Percentiles rank a stretch among this genome's conserved stretches.
Conservation (phyloP, 2,888 invertebrate genomes). For the Morinoia aosen region DNA sequence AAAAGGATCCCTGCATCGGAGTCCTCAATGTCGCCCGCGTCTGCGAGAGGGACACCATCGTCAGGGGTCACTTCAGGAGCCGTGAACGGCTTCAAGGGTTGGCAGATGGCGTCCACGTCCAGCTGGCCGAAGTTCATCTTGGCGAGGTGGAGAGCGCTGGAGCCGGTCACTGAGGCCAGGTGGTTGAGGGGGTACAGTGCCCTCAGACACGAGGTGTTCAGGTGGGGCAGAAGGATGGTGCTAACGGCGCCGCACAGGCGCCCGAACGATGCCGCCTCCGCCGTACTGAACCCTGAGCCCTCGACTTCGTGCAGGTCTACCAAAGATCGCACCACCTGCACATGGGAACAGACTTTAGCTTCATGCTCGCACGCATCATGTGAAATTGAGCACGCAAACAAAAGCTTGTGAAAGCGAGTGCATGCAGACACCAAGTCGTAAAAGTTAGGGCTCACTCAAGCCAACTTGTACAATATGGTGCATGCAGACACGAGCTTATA, state of each 20-base stretch:
- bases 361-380: too few species aligned
- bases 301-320: slow-evolving; percentile 64
- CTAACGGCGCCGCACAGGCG: slow-evolving; percentile 62
- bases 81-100: slow-evolving; percentile 60
- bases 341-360: background rate
- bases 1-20: background rate
- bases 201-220: slow-evolving; percentile 62
- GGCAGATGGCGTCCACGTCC: slow-evolving; percentile 55
- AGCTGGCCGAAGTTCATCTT: slow-evolving; percentile 64
- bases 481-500: background rate
- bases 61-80: background rate
- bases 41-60: background rate
- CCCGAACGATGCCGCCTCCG: slow-evolving; percentile 60
- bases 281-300: slow-evolving; percentile 63
- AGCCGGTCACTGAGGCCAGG: slow-evolving; percentile 61
- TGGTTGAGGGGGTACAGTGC: slow-evolving; percentile 62
- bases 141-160: slow-evolving; percentile 60
- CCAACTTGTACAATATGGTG: too few species aligned
- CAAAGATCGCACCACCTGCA: slow-evolving; percentile 62
- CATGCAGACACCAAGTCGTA: too few species aligned
- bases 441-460: too few species aligned
- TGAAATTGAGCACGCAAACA: too few species aligned
- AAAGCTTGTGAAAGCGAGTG: too few species aligned
- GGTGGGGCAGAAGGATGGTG: slow-evolving; percentile 61
- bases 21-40: background rate